Conservation (phyloP, 2,113 vertebrate species). For the Redunca redunca region DNA sequence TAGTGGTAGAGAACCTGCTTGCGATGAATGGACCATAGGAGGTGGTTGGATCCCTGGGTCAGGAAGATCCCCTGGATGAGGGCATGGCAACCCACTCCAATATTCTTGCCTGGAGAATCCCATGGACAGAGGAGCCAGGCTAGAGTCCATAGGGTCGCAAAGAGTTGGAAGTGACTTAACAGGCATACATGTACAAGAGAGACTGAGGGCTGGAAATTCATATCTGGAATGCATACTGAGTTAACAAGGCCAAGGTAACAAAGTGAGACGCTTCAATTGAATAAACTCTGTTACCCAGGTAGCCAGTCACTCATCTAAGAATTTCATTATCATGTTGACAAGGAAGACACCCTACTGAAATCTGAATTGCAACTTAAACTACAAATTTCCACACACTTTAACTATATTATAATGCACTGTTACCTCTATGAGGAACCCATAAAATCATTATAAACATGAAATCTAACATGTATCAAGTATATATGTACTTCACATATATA, state of each 20-base stretch:
- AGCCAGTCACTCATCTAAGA: not conserved
- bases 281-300: not conserved
- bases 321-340: not conserved
- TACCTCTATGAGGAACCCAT: not conserved
- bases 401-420: not conserved
- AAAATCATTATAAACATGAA: constrained; percentile 4
- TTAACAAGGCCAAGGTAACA: not conserved
- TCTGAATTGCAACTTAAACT: not conserved
- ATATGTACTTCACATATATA: not conserved
- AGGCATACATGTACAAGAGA: not conserved
- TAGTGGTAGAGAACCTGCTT: not conserved
- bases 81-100: not conserved
- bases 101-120: not conserved
- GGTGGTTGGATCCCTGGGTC: not conserved
- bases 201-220: not conserved
- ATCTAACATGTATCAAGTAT: not conserved
- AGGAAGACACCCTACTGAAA: not conserved
- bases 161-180: not conserved
- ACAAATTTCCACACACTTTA: not conserved
- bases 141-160: not conserved
- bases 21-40: not conserved
- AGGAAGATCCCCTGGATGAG: not conserved
- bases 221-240: not conserved
- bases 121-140: not conserved
- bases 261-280: not conserved